Conservation (phyloP, 2,797 vertebrate species). For the Buceros bicornis region DNA sequence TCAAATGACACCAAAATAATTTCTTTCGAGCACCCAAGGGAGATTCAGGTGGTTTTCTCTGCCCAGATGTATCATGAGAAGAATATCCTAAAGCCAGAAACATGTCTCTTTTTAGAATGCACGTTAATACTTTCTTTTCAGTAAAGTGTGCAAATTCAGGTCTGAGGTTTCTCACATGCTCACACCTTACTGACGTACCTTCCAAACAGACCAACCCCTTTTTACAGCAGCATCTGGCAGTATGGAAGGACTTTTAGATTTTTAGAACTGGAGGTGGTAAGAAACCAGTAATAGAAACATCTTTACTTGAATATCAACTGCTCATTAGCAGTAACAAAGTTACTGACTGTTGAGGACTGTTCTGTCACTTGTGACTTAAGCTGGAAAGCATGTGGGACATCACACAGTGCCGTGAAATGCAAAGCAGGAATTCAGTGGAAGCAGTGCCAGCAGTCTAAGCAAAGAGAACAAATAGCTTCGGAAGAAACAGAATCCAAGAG, state of each 20-base stretch:
- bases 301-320: not conserved
- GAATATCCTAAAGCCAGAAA: not conserved
- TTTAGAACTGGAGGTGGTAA: not conserved
- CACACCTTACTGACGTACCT: not conserved
- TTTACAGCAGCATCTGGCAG: not conserved
- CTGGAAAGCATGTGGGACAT: not conserved
- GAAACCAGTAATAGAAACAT: not conserved
- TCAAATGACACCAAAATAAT: not conserved
- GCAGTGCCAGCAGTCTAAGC: not conserved
- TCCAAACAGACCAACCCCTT: not conserved
- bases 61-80: not conserved
- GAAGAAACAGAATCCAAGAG: not conserved
- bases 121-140: not conserved
- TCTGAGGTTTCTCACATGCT: not conserved
- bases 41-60: not conserved
- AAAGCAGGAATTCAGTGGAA: not conserved
- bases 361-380: not conserved
- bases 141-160: not conserved
- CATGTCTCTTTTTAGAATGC: not conserved
- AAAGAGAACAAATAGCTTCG: not conserved
- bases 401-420: not conserved
- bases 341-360: not conserved
- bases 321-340: not conserved
- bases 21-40: not conserved
- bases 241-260: not conserved